A percentile compares a stretch with the other conserved stretches of the same genome.
Conservation (phyloP, 2,797 vertebrate species). For the Falco naumanni region DNA sequence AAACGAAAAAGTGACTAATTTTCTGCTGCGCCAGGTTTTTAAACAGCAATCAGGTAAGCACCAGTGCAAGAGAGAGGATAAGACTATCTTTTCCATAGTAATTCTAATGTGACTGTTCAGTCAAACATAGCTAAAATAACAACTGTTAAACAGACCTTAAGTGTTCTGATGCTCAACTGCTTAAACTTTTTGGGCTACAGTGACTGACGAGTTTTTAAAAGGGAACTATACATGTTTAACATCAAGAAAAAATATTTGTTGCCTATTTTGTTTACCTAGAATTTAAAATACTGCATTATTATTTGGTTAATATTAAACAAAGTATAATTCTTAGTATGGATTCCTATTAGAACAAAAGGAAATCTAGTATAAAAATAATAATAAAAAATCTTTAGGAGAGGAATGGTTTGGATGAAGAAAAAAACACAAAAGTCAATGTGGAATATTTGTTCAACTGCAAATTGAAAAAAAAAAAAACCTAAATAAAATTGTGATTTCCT, state of each 20-base stretch:
- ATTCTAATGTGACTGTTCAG: background rate
- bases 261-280: background rate
- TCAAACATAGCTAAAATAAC: background rate
- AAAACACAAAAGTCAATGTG: background rate
- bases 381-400: background rate
- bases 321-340: background rate
- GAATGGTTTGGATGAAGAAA: background rate
- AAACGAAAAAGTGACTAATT: background rate
- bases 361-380: background rate
- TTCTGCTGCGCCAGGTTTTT: background rate
- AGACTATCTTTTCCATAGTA: background rate
- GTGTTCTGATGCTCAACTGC: background rate
- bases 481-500: background rate
- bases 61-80: background rate
- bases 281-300: background rate
- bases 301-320: background rate
- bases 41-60: background rate
- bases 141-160: background rate
- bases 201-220: background rate
- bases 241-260: background rate
- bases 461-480: background rate
- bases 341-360: background rate
- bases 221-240: background rate
- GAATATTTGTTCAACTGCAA: background rate
- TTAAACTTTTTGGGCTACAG: background rate